Evolutionary conservation across 2,113 vertebrate species (phyloP), one percentile per base, ranked within the genome.

Genomic region (Dascyllus trimaculatus): DNA sequence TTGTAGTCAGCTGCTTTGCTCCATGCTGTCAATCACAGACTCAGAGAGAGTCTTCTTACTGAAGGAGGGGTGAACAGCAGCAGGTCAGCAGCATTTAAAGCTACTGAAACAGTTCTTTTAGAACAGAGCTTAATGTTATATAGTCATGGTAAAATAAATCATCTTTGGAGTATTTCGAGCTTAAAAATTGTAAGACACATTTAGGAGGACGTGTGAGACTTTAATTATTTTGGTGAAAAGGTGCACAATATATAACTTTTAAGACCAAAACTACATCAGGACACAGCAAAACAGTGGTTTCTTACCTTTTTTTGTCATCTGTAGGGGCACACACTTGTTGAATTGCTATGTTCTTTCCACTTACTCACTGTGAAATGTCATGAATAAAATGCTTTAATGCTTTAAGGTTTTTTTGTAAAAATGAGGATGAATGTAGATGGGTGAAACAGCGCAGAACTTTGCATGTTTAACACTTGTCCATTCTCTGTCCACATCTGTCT

Each of bases 241-340:
- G 32, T 9, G 32, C 32, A 35, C 32, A 35, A 35, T 35, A 7
- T 35, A 7, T 6, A 8, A 19, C 18, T 15, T 48, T 48, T 6
- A 6, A 40, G 65, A 43, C 40, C 52, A 68, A 0, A 43, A 51
- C 18, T 4, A n/a, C n/a, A 21, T 2, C 19, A 51, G n/a, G 21
- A 51, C 8, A 15, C 65, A 54, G 65, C 65, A 68, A 56, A 68
- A 57, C 66, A 11, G 17, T 56, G 43, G 21, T 69, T 9, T 45
- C 32, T 68, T 56, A 69, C 24, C 52, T 45, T 69, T 29, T 69
- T 5, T 29, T 19, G 9, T 38, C 38, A 26, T 26, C 48, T n/a
- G 21, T 19, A 51, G 48, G 9, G 48, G 18, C 18, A 21, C 18
- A 51, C 1, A 51, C 46, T 49, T 19, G 46, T 49, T 53, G 51